Evolutionary conservation across 2,797 vertebrate genomes (phyloP).

Genomic region (Chrosomus eos): DNA sequence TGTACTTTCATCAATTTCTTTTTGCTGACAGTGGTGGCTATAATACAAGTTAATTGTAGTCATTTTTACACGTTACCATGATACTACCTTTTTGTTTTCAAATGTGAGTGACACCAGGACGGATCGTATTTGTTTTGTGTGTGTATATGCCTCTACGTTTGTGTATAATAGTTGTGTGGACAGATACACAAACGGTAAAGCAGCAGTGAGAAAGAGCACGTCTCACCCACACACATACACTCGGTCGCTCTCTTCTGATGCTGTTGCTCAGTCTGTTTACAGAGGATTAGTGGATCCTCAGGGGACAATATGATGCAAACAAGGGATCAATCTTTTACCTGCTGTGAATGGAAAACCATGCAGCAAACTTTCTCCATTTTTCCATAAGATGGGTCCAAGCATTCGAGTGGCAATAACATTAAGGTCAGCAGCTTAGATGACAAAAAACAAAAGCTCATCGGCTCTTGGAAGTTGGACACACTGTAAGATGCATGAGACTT

Average conservation of each 20-base stretch:
- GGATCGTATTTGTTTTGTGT: neutral
- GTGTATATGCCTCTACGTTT: neutral
- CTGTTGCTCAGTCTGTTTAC: slow-evolving; percentile 56
- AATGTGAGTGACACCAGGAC: neutral
- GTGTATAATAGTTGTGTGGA: neutral
- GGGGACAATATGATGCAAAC: slow-evolving; percentile 61
- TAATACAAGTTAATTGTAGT: neutral
- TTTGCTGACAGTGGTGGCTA: neutral
- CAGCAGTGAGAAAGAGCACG: slow-evolving; percentile 1
- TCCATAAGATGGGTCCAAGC: slow-evolving; percentile 6
- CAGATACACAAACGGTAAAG: slow-evolving; percentile 13
- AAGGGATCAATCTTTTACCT: slow-evolving; percentile 58
- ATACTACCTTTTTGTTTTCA: neutral
- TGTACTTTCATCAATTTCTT: neutral
- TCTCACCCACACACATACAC: neutral
- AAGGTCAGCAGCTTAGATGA: slow-evolving; percentile 32
- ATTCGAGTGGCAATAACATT: slow-evolving; percentile 18
- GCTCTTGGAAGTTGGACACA: neutral
- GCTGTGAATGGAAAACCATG: slow-evolving; percentile 54
- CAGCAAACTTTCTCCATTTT: slow-evolving; percentile 41
- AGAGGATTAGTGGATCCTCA: slow-evolving; percentile 57
- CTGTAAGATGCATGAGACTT: neutral
- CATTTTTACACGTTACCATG: neutral
- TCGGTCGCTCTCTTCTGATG: slow-evolving; percentile 21
- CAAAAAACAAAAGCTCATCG: slow-evolving; percentile 15